These are phyloP conservation scores for Diabrotica undecimpunctata DNA, from an alignment of 1,140 invertebrate genomes.

Conservation along the genomic window DNA sequence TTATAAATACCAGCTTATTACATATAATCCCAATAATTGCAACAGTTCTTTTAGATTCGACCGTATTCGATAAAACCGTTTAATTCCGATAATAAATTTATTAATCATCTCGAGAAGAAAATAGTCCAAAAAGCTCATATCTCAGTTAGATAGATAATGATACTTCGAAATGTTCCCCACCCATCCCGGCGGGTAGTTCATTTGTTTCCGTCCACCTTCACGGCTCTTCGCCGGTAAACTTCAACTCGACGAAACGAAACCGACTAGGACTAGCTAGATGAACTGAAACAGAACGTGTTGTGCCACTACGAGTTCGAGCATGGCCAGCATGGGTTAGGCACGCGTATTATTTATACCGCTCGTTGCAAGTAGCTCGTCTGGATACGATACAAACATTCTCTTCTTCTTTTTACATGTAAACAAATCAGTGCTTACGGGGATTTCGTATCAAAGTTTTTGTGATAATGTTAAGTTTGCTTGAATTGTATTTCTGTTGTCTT, in stretches of 20 bases:
- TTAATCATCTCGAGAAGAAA: background rate
- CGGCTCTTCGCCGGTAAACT: background rate
- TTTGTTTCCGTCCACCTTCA: constrained; percentile 20
- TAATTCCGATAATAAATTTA: background rate
- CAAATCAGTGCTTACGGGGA: background rate
- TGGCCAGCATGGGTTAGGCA: background rate
- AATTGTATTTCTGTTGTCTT: background rate
- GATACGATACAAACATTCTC: background rate
- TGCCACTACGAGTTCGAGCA: background rate
- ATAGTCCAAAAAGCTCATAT: background rate
- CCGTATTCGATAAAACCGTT: too few species aligned
- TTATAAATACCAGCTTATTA: too few species aligned
- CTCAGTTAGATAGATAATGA: background rate
- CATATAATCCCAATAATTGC: too few species aligned
- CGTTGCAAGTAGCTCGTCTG: background rate
- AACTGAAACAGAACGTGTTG: background rate
- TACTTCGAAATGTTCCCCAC: constrained; percentile 14
- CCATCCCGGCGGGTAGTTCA: constrained; percentile 11
- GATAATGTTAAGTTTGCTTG: too few species aligned
- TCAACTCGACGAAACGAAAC: background rate
- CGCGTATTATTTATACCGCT: background rate
- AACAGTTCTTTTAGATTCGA: too few species aligned
- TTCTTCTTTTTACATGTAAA: background rate
- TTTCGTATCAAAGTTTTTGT: too few species aligned
- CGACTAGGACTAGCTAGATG: background rate